Base-by-base conservation (phyloP, 2,113 vertebrate species). In the Corythornis cristatus region DNA sequence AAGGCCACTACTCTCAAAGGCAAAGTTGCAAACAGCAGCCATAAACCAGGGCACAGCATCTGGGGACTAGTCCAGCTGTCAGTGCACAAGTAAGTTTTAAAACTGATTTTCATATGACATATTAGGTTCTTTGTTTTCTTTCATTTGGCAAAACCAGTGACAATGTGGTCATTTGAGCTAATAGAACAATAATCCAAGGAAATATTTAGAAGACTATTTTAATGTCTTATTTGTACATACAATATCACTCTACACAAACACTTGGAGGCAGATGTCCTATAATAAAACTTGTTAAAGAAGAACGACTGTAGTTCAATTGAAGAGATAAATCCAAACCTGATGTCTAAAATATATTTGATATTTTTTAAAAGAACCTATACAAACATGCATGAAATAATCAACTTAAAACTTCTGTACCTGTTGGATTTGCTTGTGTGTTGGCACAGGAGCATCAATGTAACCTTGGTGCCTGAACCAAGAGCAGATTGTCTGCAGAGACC, bases 401-500 rank as follows among this genome's bases (percentile, higher is more conserved):
- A 16, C 43, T 23, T 37, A 37, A 37, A 37, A 37, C 37, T 50
- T 75, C 29, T 23, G 48, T 97, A 99, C 99, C 99, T 99, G 98
- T 57, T 99, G 99, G 71, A 99, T 99, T 84, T 99, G 98, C 86
- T 91, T 98, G 95, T 99, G 99, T 73, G 98, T 98, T 40, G 99
- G 99, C 64, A 99, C 94, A n/a, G 97, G 5, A 11, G 35, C 93
- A 23, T 99, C 98, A 3, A 96, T 81, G 23, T 99, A 99, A 40
- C 98, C 99, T 83, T 99, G 99, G 79, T 99, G 98, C 95, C 45
- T 98, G 97, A 99, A 99, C 99, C 99, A 99, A 51, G 99, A 99
- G 93, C 98, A 99, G 97, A 99, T 98, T 5, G 99, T 99, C 97
- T 99, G 99, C 58, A 99, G 94, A 35, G 99, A 99, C 6, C 99